Evolutionary conservation across 2,113 vertebrate genomes (phyloP), one percentile per base, ranked within the genome.

Genomic region (Motacilla alba): DNA sequence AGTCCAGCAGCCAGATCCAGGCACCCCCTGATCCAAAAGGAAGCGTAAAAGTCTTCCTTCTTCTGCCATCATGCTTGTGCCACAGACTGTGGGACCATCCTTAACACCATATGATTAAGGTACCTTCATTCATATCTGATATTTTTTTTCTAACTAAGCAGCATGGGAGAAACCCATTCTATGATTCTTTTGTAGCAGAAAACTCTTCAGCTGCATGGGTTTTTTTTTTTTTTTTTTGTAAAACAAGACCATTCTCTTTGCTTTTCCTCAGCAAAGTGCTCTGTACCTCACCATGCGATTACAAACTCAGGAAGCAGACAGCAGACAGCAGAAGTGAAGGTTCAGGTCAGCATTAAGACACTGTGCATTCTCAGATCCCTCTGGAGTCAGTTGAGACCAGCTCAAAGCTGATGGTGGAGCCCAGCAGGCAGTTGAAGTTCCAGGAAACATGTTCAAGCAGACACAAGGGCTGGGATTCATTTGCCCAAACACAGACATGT

Each of bases 191-290:
- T 63, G 9, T 41, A 43, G 53, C 23, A 66, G 17, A 62, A 27
- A 16, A 58, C 27, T 52, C 30, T 78, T 62, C 27, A 62, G 8
- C 12, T 47, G 31, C 17, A 35, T 27, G 24, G 3, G 0, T 0
- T 44, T 85, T 0, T 46, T 81, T 82, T 90, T 0, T 44, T 85
- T 0, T 46, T 81, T 82, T 90, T 47, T 23, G 6, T 73, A 41
- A 37, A 90, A 66, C 44, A 67, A 11, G 30, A 75, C 17, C 7
- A n/a, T 70, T 90, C 6, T 33, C n/a, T 17, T 46, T n/a, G 41
- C 37, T 46, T 77, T n/a, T 52, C 21, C 46, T 49, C 46, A 58
- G 16, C 28, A 66, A 76, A 43, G 22, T 47, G 35, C 50, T 74
- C 41, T 53, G 35, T 35, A 16, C 18, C 44, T 89, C 58, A 50